These are phyloP conservation scores for Lepus europaeus DNA, from an alignment of 2,113 vertebrate species.

Conservation along the genomic window DNA sequence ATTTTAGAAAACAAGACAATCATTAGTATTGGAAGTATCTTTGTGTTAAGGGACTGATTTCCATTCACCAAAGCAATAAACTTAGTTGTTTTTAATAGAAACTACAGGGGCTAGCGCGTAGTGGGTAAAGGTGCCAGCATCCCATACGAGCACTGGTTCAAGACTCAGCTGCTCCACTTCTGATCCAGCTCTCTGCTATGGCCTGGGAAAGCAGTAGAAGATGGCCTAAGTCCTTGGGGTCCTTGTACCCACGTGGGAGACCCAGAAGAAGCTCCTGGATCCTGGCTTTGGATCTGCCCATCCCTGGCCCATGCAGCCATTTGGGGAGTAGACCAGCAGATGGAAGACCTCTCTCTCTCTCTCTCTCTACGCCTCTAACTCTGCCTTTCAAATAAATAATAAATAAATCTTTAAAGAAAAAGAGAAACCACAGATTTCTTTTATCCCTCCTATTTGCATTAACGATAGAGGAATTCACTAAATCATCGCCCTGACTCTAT, in stretches of 20 bases:
- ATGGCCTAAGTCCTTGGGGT: no score
- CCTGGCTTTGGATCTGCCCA: no score
- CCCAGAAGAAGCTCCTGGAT: no score
- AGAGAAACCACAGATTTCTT: background rate
- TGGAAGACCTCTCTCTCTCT: no score
- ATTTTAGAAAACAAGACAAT: slow-evolving; percentile 8
- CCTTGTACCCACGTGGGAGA: no score
- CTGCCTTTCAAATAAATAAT: no score
- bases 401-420: background rate
- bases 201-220: no score
- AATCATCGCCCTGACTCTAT: background rate
- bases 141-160: background rate
- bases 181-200: no score
- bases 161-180: no score
- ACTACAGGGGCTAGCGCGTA: background rate
- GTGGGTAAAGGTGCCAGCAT: background rate
- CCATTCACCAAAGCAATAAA: slow-evolving; percentile 48
- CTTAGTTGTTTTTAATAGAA: background rate
- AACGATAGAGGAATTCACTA: background rate
- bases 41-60: background rate
- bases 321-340: no score
- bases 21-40: slow-evolving; percentile 12
- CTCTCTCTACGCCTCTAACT: no score
- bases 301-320: no score
- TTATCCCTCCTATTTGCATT: background rate